Evolutionary conservation across 2,888 invertebrate genomes (phyloP).

Genomic region (Ectobius pallidus): DNA sequence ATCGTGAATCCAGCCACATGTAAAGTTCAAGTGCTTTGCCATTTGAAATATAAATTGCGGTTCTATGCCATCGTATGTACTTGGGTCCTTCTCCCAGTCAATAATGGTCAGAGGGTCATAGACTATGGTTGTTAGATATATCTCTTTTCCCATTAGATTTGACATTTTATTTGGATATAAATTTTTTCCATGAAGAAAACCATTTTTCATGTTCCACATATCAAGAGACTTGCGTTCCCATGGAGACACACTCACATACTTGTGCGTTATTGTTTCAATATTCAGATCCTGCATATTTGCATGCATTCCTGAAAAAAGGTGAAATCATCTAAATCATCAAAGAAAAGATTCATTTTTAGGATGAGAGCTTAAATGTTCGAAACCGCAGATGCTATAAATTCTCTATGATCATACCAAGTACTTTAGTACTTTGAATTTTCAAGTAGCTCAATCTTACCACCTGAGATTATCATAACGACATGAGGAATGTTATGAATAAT

Average conservation of each 20-base stretch:
- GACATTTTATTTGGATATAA: conserved; percentile 60
- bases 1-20: conserved; percentile 51
- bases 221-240: background rate
- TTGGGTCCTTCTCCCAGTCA: conserved; percentile 40
- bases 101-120: conserved; percentile 65
- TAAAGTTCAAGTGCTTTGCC: conserved; percentile 47
- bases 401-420: too few relatives aligned
- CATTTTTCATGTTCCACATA: background rate
- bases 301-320: too few relatives aligned
- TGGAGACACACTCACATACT: background rate
- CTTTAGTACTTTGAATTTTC: too few relatives aligned
- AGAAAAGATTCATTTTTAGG: too few relatives aligned
- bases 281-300: too few relatives aligned
- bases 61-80: conserved; percentile 52
- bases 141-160: conserved; percentile 57
- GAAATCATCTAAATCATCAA: too few relatives aligned
- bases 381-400: too few relatives aligned
- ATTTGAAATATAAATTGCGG: conserved; percentile 57
- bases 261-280: conserved; percentile 14
- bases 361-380: too few relatives aligned
- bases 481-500: too few relatives aligned
- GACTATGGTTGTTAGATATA: conserved; percentile 62
- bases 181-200: conserved; percentile 52
- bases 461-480: too few relatives aligned
- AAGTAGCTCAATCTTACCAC: too few relatives aligned